A percentile compares a stretch with the other conserved stretches of the same genome.
Conservation (phyloP, 2,888 invertebrate species). For the Plebejus anna region DNA sequence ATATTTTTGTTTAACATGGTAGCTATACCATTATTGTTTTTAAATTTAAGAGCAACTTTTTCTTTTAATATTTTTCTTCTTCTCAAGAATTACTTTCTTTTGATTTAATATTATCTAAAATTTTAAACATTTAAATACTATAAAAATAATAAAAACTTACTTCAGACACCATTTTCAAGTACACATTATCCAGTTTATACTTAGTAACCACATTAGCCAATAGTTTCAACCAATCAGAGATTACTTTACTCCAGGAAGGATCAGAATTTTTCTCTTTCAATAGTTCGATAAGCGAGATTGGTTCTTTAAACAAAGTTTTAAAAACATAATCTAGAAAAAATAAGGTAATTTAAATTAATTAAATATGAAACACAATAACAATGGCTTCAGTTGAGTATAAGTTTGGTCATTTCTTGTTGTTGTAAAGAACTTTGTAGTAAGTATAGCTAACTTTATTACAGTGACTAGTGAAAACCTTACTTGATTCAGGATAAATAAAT, state of each 20-base stretch:
- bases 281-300: constrained; percentile 10
- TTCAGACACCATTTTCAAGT: constrained; percentile 22
- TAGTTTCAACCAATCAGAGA: constrained; percentile 24
- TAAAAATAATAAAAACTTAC: constrained; percentile 21
- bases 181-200: not conserved
- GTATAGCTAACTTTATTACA: too few relatives aligned
- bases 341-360: not conserved
- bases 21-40: too few relatives aligned
- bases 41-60: too few relatives aligned
- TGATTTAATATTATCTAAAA: too few relatives aligned
- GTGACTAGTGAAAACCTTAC: too few relatives aligned
- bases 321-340: constrained; percentile 28
- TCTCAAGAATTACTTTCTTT: too few relatives aligned
- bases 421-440: too few relatives aligned
- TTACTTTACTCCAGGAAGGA: constrained; percentile 26
- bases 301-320: constrained; percentile 19
- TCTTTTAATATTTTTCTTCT: too few relatives aligned
- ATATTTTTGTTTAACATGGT: too few relatives aligned
- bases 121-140: not conserved
- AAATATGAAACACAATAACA: not conserved
- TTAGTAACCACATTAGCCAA: constrained; percentile 2
- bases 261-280: constrained; percentile 27
- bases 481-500: too few relatives aligned
- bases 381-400: not conserved
- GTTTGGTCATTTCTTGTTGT: too few relatives aligned